These are phyloP conservation scores for Cheilosia scutellata DNA, from an alignment of 2,888 invertebrate genomes.

Conservation along the genomic window DNA sequence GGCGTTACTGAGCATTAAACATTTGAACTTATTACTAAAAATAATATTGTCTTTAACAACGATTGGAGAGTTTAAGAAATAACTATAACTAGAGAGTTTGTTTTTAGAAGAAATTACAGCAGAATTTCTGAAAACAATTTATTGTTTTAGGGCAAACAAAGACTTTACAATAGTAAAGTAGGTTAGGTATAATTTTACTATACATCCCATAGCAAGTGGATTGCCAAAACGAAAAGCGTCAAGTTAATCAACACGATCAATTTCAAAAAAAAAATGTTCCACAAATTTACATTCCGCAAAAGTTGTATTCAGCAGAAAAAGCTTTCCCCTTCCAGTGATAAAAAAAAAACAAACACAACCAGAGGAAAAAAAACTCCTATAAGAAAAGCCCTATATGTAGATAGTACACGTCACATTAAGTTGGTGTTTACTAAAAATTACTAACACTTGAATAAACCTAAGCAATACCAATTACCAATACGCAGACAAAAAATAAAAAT, in stretches of 20 bases:
- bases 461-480: not conserved
- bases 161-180: too few species aligned
- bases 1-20: too few species aligned
- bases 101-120: too few species aligned
- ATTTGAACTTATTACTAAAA: too few species aligned
- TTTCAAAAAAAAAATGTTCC: not conserved
- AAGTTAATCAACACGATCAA: not conserved
- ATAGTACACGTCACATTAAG: constrained; percentile 6
- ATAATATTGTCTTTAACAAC: too few species aligned
- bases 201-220: not conserved
- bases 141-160: too few species aligned
- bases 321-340: constrained; percentile 22
- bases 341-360: constrained; percentile 23
- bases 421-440: constrained; percentile 17
- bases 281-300: constrained; percentile 38
- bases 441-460: constrained; percentile 9
- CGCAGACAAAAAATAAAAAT: not conserved
- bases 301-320: constrained; percentile 46
- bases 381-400: constrained; percentile 5
- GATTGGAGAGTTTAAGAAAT: too few species aligned
- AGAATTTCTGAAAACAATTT: too few species aligned
- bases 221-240: not conserved
- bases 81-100: too few species aligned
- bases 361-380: not conserved
- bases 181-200: too few species aligned